Conservation (phyloP, 2,797 vertebrate genomes). For the Macropus fuliginosus region DNA sequence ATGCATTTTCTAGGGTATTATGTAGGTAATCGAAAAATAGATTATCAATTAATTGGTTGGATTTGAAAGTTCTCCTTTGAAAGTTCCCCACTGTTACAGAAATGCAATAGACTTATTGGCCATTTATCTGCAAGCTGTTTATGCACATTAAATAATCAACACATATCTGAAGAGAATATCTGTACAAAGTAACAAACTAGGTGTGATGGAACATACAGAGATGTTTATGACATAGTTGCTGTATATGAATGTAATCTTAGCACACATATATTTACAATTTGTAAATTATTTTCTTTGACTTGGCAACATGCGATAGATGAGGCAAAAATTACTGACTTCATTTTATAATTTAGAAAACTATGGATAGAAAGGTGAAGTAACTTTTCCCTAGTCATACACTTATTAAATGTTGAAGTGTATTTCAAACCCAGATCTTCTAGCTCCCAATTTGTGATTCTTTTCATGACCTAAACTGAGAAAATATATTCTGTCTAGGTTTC, state of each 20-base stretch:
- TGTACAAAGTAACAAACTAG: not conserved
- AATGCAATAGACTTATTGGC: not conserved
- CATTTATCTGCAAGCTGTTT: not conserved
- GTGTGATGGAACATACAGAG: not conserved
- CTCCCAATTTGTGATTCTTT: not conserved
- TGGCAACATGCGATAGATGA: not conserved
- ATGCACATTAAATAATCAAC: not conserved
- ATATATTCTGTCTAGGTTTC: not conserved
- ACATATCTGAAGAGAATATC: not conserved
- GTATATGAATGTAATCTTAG: not conserved
- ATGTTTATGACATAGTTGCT: not conserved
- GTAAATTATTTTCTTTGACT: not conserved
- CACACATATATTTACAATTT: not conserved
- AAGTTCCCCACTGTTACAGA: not conserved
- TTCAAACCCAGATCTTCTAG: not conserved
- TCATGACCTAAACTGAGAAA: not conserved
- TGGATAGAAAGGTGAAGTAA: not conserved
- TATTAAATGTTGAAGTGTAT: not conserved
- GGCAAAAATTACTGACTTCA: not conserved
- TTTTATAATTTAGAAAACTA: not conserved
- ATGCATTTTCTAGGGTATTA: not conserved
- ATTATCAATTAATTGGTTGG: not conserved
- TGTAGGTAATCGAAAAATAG: not conserved
- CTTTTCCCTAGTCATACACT: not conserved
- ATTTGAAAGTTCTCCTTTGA: not conserved